Conservation (phyloP, 2,113 vertebrate genomes). For the Chiloscyllium plagiosum region DNA sequence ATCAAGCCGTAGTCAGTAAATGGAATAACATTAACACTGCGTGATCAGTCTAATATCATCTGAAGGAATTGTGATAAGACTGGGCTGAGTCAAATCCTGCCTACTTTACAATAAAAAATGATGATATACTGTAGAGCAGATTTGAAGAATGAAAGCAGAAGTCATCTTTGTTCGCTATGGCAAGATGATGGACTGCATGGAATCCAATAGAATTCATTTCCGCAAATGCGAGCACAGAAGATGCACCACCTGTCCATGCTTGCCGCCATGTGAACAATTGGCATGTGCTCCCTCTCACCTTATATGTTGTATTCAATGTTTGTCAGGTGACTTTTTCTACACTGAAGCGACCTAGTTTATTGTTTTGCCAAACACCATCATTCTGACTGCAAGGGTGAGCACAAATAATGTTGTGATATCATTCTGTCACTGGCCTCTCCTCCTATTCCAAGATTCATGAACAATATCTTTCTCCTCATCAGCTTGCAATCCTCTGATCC, state of each 20-base stretch:
- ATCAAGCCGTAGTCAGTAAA: not conserved
- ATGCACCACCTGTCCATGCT: not conserved
- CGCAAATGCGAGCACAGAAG: not conserved
- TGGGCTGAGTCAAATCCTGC: not conserved
- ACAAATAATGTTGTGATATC: not conserved
- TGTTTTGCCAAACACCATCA: not conserved
- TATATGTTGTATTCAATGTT: not conserved
- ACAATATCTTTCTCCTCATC: not conserved
- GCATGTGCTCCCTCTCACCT: not conserved
- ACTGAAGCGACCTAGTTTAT: not conserved
- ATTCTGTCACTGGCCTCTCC: not conserved
- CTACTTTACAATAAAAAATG: not conserved
- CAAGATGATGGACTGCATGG: not conserved
- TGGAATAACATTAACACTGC: not conserved
- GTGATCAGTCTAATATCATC: not conserved
- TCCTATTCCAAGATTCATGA: not conserved
- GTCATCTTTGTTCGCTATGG: not conserved
- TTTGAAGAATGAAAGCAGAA: not conserved
- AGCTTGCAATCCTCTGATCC: not conserved
- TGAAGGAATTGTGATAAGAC: not conserved
- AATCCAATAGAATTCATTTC: not conserved
- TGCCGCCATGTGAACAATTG: not conserved
- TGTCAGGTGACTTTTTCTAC: not conserved
- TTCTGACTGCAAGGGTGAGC: not conserved
- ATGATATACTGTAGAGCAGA: not conserved